Evolutionary conservation across 2,797 vertebrate species (phyloP).

Genomic region (Odontamblyopus rebecca): DNA sequence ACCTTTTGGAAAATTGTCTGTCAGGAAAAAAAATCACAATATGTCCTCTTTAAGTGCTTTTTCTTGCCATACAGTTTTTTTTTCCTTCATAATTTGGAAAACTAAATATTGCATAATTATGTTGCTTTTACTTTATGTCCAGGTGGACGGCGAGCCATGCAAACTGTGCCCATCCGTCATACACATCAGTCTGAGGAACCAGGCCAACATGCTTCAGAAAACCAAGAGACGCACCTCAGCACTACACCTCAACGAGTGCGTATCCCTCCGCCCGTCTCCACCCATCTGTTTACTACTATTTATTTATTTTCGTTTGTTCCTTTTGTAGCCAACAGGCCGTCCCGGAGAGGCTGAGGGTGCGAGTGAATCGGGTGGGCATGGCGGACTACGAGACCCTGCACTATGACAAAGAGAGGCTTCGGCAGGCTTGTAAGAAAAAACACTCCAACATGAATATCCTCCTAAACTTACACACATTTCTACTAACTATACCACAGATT

Average conservation of each 20-base stretch:
- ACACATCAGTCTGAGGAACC: slow-evolving; percentile 88
- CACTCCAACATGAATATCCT: not conserved
- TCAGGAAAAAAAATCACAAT: too few relatives aligned
- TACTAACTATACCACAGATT: too few relatives aligned
- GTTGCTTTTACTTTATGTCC: slow-evolving; percentile 20
- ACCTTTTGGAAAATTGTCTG: too few relatives aligned
- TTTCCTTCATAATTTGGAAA: not conserved
- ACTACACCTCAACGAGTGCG: slow-evolving; percentile 89
- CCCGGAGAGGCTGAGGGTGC: slow-evolving; percentile 86
- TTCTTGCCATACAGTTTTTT: not conserved
- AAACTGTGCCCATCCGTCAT: slow-evolving; percentile 88
- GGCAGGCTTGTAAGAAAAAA: slow-evolving; percentile 88
- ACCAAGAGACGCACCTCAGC: slow-evolving; percentile 88
- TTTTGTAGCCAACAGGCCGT: slow-evolving; percentile 85
- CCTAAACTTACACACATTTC: not conserved
- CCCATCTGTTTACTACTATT: too few relatives aligned
- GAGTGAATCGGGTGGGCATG: slow-evolving; percentile 92
- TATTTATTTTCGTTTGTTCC: not conserved
- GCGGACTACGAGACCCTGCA: slow-evolving; percentile 90
- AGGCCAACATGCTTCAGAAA: slow-evolving; percentile 97
- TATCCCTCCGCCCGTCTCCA: not conserved
- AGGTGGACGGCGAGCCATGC: slow-evolving; percentile 95
- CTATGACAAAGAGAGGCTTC: slow-evolving; percentile 95
- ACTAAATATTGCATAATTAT: not conserved
- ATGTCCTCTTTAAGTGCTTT: too few relatives aligned